Percentiles rank a stretch among this genome's conserved stretches.
Conservation (phyloP, 2,797 vertebrate genomes). For the Siniperca obscura region DNA sequence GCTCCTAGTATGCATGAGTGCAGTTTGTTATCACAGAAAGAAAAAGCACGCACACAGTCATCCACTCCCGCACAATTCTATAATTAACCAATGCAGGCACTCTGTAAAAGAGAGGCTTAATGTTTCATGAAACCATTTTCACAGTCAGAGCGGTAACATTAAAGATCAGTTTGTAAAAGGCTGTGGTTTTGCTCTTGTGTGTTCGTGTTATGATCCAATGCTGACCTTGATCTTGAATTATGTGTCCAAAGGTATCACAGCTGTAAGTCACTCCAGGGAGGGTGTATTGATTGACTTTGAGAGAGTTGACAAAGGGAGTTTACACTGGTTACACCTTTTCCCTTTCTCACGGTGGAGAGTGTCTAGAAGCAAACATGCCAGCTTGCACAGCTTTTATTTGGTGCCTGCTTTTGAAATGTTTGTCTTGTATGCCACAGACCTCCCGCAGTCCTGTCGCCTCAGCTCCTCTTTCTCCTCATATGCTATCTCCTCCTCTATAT, state of each 20-base stretch:
- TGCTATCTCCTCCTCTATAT: conserved; percentile 26
- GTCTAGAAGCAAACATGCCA: conserved; percentile 50
- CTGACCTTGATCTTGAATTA: conserved; percentile 62
- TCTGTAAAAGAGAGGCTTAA: conserved; percentile 62
- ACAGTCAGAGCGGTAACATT: conserved; percentile 55
- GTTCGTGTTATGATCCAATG: conserved; percentile 39
- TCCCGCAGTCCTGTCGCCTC: conserved; percentile 31
- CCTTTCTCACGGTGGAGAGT: conserved; percentile 19
- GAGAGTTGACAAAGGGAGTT: conserved; percentile 60
- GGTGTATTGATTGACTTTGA: conserved; percentile 38
- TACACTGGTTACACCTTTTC: conserved; percentile 49
- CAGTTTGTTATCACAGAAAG: conserved; percentile 55
- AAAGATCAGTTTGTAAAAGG: conserved; percentile 34
- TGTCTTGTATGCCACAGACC: conserved; percentile 47
- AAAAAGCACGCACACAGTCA: conserved; percentile 38
- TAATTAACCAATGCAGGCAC: conserved; percentile 58
- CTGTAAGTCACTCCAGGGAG: conserved; percentile 36
- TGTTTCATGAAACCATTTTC: conserved; percentile 74
- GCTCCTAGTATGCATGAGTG: conserved; percentile 37
- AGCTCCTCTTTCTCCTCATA: conserved; percentile 35
- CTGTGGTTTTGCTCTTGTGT: conserved; percentile 36
- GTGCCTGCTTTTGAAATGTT: conserved; percentile 59
- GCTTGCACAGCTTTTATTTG: conserved; percentile 45
- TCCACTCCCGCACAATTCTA: conserved; percentile 58
- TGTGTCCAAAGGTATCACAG: conserved; percentile 40